A percentile compares a stretch with the other conserved stretches of the same genome.
These are phyloP conservation scores for Lucinisca nassula DNA, from an alignment of 2,888 invertebrate species.

Conservation along the genomic window DNA sequence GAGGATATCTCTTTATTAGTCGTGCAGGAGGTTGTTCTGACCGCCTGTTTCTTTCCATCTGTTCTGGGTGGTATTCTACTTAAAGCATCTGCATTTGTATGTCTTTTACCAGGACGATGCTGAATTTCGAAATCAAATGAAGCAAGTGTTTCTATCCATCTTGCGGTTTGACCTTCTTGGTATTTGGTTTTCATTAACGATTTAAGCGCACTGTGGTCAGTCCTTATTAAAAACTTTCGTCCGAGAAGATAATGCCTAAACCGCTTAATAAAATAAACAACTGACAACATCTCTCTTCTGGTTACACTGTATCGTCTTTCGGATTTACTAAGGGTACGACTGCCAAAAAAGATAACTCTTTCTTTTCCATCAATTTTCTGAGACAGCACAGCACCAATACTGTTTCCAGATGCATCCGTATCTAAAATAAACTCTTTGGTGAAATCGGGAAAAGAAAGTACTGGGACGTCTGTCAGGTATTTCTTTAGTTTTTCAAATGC, in stretches of 20 bases:
- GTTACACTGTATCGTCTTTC: background rate
- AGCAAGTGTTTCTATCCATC: background rate
- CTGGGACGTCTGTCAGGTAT: background rate
- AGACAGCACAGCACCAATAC: background rate
- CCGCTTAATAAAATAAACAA: background rate
- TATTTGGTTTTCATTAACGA: background rate
- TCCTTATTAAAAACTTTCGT: background rate
- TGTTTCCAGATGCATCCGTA: background rate
- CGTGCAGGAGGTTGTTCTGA: background rate
- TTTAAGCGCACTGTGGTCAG: background rate
- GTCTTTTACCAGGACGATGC: background rate
- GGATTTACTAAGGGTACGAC: background rate
- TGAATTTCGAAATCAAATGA: background rate
- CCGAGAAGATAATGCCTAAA: conserved; percentile 7
- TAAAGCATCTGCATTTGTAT: background rate
- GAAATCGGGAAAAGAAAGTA: background rate
- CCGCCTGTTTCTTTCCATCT: background rate
- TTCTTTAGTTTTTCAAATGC: conserved; percentile 4
- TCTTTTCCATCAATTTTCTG: conserved; percentile 2
- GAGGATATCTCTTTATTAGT: background rate
- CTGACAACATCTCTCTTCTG: background rate
- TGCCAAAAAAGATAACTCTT: background rate
- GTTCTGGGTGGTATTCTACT: background rate
- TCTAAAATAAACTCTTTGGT: background rate
- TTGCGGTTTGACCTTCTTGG: background rate